Evolutionary conservation across 2,888 invertebrate genomes (phyloP).

Genomic region (Erebia epiphron): DNA sequence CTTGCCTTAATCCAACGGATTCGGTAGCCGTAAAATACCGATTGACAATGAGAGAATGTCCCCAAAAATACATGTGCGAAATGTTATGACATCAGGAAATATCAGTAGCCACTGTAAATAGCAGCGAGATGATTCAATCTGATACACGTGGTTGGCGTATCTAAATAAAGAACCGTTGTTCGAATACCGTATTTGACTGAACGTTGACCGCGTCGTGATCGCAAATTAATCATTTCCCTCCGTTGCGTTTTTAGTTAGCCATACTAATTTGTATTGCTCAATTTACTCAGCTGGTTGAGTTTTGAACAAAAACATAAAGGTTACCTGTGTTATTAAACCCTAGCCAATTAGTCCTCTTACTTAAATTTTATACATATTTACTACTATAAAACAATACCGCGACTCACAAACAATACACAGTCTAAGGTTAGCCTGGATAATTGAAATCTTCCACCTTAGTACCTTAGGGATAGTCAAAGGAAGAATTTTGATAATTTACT

Average conservation of each 20-base stretch:
- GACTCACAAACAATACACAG: no score
- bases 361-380: background rate
- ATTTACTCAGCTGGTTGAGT: constrained; percentile 44
- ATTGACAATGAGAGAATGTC: background rate
- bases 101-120: constrained; percentile 56
- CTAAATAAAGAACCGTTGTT: constrained; percentile 75
- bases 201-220: constrained; percentile 65
- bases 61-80: constrained; percentile 48
- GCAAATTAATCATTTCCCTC: constrained; percentile 60
- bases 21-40: background rate
- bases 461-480: no score
- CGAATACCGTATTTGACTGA: constrained; percentile 64
- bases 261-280: constrained; percentile 45
- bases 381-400: no score
- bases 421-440: no score
- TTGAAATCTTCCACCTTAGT: no score
- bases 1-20: no score
- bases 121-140: constrained; percentile 66
- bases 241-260: constrained; percentile 50
- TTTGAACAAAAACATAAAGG: constrained; percentile 11
- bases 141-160: constrained; percentile 65
- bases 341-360: background rate
- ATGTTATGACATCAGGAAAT: constrained; percentile 57
- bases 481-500: no score
- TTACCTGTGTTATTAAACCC: background rate